phyloP scores from a whole-genome alignment of 1,140 invertebrate genomes.

The Probaryconus sp. region DNA sequence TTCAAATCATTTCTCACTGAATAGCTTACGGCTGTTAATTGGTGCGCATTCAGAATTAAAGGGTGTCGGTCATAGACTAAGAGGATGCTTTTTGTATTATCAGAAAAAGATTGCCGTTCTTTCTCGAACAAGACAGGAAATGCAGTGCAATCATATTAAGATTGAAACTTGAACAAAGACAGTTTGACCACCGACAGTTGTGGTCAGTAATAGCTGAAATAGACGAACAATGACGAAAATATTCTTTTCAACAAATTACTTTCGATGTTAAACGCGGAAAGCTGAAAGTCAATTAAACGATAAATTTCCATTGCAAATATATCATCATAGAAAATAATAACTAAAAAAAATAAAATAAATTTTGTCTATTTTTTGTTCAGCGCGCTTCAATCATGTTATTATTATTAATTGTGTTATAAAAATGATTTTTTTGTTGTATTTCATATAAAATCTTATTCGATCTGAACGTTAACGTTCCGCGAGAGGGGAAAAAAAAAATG shows the following conservation, averaged over 20 bases:
- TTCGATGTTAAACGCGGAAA: too few species aligned
- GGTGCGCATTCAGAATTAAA: slow-evolving; percentile 43
- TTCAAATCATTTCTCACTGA: slow-evolving; percentile 36
- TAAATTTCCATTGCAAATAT: too few species aligned
- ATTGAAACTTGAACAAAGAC: slow-evolving; percentile 32
- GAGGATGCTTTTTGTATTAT: slow-evolving; percentile 41
- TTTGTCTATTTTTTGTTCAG: too few species aligned
- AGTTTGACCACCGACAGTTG: slow-evolving; percentile 4
- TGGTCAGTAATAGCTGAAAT: too few species aligned
- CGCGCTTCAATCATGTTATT: too few species aligned
- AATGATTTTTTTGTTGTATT: too few species aligned
- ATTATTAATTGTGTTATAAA: too few species aligned
- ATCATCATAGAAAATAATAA: too few species aligned
- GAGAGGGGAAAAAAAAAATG: slow-evolving; percentile 2
- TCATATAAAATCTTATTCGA: background rate
- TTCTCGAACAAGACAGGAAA: slow-evolving; percentile 36
- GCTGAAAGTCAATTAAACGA: too few species aligned
- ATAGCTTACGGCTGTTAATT: slow-evolving; percentile 43
- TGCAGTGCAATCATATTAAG: slow-evolving; percentile 28
- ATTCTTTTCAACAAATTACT: slow-evolving; percentile 14
- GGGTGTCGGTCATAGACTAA: slow-evolving; percentile 31
- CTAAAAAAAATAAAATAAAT: too few species aligned
- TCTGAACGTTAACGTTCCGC: slow-evolving; percentile 3
- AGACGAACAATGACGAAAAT: too few species aligned
- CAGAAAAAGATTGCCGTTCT: slow-evolving; percentile 30